Evolutionary conservation across 2,888 invertebrate species (phyloP), one percentile per base, ranked within the genome.

Genomic region (Hyalella azteca): DNA sequence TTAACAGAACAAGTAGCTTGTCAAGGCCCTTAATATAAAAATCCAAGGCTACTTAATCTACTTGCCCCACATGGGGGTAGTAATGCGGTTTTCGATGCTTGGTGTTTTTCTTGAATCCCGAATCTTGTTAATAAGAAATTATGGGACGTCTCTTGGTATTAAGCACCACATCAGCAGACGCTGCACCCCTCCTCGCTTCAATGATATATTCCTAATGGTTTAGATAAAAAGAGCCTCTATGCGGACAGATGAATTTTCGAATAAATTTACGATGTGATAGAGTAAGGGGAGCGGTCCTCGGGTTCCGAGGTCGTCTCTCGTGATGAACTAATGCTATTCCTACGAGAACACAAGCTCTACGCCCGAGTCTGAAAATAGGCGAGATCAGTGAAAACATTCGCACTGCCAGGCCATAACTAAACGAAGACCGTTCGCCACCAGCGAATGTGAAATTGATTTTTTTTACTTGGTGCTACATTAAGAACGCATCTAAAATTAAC

Each of bases 211-310:
- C 66, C 66, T 66, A 66, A 66, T 66, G 66, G 66, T 22, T 19
- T n/a, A 66, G 66, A 66, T 66, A 66, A 66, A 66, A 66, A 66
- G 66, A 32, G 22, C 66, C 66, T 66, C 66, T 32, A n/a, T 66
- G 66, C 66, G 36, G 66, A 66, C 66, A 66, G 66, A 66, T 36
- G 66, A 22, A 66, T 66, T 54, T 66, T 66, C 66, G 66, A 66
- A 66, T 66, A 66, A 66, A 66, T 66, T 66, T 66, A 66, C 66
- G 66, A 66, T 29, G 66, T 66, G 66, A 66, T 66, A 66, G 66
- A 66, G 66, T 36, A 66, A 66, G 66, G 66, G 66, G 66, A 66
- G 36, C 66, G 36, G 29, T 36, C 32, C 29, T 36, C 32, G 66
- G 36, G 45, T 15, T 45, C 45, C 15, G 45, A 45, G 9, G 45